Base-by-base conservation (phyloP, 2,888 invertebrate species). In the Hemithea aestivaria region DNA sequence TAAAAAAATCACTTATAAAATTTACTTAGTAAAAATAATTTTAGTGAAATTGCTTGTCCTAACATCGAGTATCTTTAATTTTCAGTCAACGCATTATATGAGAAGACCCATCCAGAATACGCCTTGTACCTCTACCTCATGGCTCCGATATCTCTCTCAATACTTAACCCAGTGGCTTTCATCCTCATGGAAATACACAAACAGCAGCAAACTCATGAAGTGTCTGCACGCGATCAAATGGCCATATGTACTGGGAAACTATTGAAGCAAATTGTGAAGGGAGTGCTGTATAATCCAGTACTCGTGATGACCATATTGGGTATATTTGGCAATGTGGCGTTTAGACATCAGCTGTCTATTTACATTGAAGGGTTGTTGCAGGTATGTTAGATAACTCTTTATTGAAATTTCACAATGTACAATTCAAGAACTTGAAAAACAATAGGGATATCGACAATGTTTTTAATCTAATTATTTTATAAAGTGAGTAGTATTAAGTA, bases 231-330 rank as follows among this genome's bases (percentile, higher is more conserved):
- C 16, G 60, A 66, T 39, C 72, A 60, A 27, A 58, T 53, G 25
- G 70, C 63, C 40, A 36, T 75, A 3, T 66, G 68, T 42, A 78
- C 73, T 48, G 22, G 66, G 5, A 89, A 72, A 68, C 70, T 63
- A 56, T 40, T 84, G 2, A 63, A 72, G 26, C 89, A 89, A 61
- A 89, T 89, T 21, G 58, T 90, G 6, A 91, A 91, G 70, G 94
- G 93, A 33, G 92, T 97, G 33, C 88, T 94, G 42, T 88, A 92
- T 7, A 98, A 98, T 83, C 98, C 98, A 0, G 91, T 98, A 36
- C 90, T 98, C 8, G 89, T 96, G 33, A 97, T 97, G 97, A 97
- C 98, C 0, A 82, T 95, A n/a, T 81, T 97, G 45, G 98, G 98
- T 6, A 93, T 98, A 7, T 72, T 91, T 46, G 96, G 96, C 22